Percentiles rank a stretch among this genome's conserved stretches.
Evolutionary conservation across 2,113 vertebrate species (phyloP).

Genomic region (Polypterus senegalus): DNA sequence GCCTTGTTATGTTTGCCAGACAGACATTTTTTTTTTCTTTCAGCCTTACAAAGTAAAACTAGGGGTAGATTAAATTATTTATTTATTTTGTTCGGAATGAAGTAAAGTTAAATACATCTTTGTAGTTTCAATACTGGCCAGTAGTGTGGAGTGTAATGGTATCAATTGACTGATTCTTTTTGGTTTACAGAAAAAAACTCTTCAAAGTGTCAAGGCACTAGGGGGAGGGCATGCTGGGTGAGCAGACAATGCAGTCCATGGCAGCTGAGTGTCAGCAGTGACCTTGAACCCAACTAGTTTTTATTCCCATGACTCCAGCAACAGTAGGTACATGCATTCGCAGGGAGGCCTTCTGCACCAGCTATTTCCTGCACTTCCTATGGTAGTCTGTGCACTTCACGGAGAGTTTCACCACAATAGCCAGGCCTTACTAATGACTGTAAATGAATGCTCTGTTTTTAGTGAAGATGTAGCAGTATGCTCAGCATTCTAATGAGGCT

Average conservation of each 20-base stretch:
- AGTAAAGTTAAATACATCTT: conserved; percentile 17
- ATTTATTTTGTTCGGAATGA: conserved; percentile 24
- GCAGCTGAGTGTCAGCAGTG: conserved; percentile 43
- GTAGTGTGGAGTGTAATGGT: conserved; percentile 35
- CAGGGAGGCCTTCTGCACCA: conserved; percentile 31
- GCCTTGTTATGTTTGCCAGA: conserved; percentile 24
- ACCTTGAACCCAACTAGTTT: conserved; percentile 43
- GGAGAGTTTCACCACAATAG: conserved; percentile 25
- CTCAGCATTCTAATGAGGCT: conserved; percentile 36
- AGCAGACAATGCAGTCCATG: conserved; percentile 34
- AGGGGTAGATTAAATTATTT: too few relatives aligned
- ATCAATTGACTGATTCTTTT: conserved; percentile 47
- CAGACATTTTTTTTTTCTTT: too few relatives aligned
- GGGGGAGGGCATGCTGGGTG: conserved; percentile 29
- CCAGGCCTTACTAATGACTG: conserved; percentile 30
- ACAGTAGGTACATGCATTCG: conserved; percentile 22
- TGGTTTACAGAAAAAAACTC: conserved; percentile 37
- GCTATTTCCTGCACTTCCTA: conserved; percentile 20
- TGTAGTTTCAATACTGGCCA: conserved; percentile 28
- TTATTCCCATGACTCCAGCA: conserved; percentile 37
- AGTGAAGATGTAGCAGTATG: conserved; percentile 24
- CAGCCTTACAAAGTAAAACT: too few relatives aligned
- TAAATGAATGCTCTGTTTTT: conserved; percentile 28
- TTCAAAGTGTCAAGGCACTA: conserved; percentile 33
- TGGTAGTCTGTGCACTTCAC: conserved; percentile 15